Percentiles rank a stretch among this genome's conserved stretches.
These are phyloP conservation scores for Heteronetta atricapilla DNA, from an alignment of 2,113 vertebrate species.

Conservation along the genomic window DNA sequence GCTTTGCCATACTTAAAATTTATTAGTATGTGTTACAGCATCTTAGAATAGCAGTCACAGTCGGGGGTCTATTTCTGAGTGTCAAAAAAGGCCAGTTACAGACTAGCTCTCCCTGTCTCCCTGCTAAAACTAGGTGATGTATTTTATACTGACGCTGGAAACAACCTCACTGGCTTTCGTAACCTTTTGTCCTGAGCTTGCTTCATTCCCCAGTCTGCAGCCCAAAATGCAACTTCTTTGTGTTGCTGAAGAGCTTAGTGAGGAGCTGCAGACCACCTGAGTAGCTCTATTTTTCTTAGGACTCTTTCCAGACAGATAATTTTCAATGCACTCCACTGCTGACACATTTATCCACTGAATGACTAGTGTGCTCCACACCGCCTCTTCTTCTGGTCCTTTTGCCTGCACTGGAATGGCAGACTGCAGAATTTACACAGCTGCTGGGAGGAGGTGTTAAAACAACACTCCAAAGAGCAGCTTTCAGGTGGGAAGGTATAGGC, in stretches of 20 bases:
- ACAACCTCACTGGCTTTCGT: neutral
- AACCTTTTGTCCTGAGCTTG: neutral
- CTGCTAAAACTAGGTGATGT: neutral
- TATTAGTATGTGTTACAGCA: neutral
- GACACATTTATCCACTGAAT: constrained; percentile 18
- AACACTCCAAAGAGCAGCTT: constrained; percentile 26
- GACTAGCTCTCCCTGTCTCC: neutral
- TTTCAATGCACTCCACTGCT: neutral
- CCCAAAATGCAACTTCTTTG: neutral
- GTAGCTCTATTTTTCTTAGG: neutral
- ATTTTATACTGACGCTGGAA: neutral
- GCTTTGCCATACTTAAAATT: neutral
- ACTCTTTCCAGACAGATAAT: neutral
- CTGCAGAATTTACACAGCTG: constrained; percentile 44
- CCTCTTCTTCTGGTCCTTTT: constrained; percentile 6
- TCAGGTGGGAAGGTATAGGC: constrained; percentile 42
- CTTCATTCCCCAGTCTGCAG: neutral
- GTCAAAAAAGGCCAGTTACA: neutral
- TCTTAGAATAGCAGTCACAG: neutral
- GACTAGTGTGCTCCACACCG: neutral
- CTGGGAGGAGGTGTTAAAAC: constrained; percentile 33
- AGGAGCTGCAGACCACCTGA: neutral
- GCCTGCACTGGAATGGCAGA: neutral
- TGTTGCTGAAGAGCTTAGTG: neutral
- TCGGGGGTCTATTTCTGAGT: neutral